These are phyloP conservation scores for Eutrigla gurnardus DNA, from an alignment of 2,797 vertebrate genomes.

Conservation along the genomic window DNA sequence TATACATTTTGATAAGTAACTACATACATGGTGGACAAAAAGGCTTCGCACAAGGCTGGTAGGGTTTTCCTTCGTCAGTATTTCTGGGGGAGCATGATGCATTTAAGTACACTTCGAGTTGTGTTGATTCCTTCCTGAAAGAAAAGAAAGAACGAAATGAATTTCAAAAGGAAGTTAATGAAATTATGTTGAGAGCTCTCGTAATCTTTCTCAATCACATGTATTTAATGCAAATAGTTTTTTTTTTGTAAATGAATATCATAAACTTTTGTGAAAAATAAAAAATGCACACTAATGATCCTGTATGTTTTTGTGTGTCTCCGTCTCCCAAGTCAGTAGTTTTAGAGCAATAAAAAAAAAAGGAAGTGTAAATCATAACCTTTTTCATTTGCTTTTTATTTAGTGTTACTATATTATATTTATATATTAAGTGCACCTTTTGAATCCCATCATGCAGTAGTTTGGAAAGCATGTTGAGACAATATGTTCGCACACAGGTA, in stretches of 20 bases:
- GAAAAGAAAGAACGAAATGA: conserved; percentile 22
- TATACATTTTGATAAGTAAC: conserved; percentile 61
- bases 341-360: not conserved
- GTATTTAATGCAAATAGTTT: conserved; percentile 87
- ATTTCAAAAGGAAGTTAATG: conserved; percentile 41
- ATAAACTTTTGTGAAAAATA: conserved; percentile 80
- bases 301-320: conserved; percentile 5
- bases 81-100: conserved; percentile 56
- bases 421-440: not conserved
- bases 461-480: not conserved
- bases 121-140: conserved; percentile 37
- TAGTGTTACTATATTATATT: not conserved
- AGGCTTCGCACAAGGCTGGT: conserved; percentile 21
- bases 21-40: conserved; percentile 46
- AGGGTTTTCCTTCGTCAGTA: conserved; percentile 62
- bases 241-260: conserved; percentile 84
- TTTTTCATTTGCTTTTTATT: not conserved
- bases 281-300: conserved; percentile 57
- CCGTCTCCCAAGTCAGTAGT: no score
- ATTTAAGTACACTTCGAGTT: conserved; percentile 51
- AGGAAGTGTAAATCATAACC: not conserved
- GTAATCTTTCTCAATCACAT: conserved; percentile 75
- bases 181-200: conserved; percentile 57
- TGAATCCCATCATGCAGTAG: not conserved
- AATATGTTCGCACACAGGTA: not conserved